Conservation (phyloP, 2,888 invertebrate species). For the Acleris sparsana region DNA sequence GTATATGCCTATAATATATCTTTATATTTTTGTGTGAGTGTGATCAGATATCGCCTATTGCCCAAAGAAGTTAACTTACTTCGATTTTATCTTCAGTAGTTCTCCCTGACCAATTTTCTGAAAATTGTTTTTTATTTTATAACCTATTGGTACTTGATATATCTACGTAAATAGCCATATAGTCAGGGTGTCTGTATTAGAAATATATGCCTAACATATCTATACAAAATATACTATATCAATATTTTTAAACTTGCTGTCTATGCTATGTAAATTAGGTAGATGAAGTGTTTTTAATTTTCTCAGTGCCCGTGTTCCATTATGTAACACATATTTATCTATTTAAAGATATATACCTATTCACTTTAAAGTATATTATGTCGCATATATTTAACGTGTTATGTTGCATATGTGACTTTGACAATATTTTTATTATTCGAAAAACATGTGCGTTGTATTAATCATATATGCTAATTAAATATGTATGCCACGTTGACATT, state of each 20-base stretch:
- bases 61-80: constrained; percentile 52
- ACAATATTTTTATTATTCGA: constrained; percentile 63
- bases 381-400: constrained; percentile 35
- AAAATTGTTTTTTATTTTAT: constrained; percentile 36
- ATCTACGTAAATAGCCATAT: constrained; percentile 47
- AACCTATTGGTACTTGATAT: constrained; percentile 38
- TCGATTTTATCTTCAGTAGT: constrained; percentile 44
- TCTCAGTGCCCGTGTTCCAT: constrained; percentile 14
- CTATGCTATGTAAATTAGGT: constrained; percentile 5
- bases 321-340: constrained; percentile 11
- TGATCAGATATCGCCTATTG: constrained; percentile 45
- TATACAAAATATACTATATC: constrained; percentile 27
- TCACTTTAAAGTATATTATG: constrained; percentile 6
- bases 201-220: constrained; percentile 41
- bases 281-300: constrained; percentile 3
- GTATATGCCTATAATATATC: constrained; percentile 36
- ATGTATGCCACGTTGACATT: constrained; percentile 24
- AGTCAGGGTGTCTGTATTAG: constrained; percentile 58
- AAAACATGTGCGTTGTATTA: constrained; percentile 10
- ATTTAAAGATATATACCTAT: neutral
- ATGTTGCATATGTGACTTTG: constrained; percentile 70
- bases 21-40: constrained; percentile 29
- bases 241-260: constrained; percentile 22
- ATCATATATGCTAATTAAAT: constrained; percentile 1
- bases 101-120: constrained; percentile 48